Conservation (phyloP, 1,140 invertebrate genomes). For the Mycetomoellerius zeteki region DNA sequence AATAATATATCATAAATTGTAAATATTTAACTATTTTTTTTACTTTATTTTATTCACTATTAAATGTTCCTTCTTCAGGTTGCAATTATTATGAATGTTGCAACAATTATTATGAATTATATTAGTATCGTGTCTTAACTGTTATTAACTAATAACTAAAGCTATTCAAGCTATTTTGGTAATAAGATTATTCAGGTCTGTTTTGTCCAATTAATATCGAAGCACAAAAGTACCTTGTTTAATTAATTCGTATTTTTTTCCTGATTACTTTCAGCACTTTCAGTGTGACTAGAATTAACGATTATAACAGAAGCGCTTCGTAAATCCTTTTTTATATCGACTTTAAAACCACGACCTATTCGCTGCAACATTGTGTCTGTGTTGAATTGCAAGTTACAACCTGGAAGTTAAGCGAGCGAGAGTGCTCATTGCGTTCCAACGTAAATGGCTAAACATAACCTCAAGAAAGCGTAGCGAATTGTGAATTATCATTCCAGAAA, state of each 20-base stretch:
- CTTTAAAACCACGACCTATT: not conserved
- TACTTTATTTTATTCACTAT: not conserved
- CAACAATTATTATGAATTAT: not conserved
- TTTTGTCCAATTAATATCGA: not conserved
- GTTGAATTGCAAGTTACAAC: conserved; percentile 44
- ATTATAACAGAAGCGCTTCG: not conserved
- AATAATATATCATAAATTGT: not conserved
- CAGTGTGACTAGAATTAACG: not conserved
- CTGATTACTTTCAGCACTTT: not conserved
- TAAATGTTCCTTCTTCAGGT: not conserved
- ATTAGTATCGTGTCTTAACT: not conserved
- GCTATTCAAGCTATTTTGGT: not conserved
- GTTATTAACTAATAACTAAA: not conserved
- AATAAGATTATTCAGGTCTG: not conserved
- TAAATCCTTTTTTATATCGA: conserved; percentile 26
- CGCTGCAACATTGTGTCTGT: conserved; percentile 21
- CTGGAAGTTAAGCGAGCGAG: conserved; percentile 59
- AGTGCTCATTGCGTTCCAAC: conserved; percentile 60
- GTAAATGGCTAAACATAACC: conserved; percentile 56
- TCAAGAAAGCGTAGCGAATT: conserved; percentile 56
- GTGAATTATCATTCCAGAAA: conserved; percentile 59
- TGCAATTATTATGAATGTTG: not conserved
- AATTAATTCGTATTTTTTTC: not conserved
- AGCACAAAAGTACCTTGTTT: not conserved
- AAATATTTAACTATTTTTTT: not conserved